Percentiles rank a stretch among this genome's conserved stretches.
Conservation (phyloP, 2,888 invertebrate species). For the Dryadula phaetusa region DNA sequence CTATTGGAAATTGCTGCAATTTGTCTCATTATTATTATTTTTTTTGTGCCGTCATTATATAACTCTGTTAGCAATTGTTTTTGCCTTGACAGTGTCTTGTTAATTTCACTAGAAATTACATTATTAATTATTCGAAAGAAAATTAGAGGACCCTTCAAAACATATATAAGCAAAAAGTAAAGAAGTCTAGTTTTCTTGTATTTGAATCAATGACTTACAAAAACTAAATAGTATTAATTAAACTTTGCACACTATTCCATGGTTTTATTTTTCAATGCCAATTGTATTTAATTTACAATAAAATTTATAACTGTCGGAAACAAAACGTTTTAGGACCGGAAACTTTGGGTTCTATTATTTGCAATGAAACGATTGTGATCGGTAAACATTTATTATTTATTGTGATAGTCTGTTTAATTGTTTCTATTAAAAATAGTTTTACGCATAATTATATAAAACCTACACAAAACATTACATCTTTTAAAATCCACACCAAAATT, state of each 20-base stretch:
- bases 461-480: too few species aligned
- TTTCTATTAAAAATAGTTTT: too few species aligned
- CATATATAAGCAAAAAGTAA: too few species aligned
- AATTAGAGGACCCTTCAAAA: too few species aligned
- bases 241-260: neutral
- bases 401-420: neutral
- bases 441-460: too few species aligned
- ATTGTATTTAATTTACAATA: slow-evolving; percentile 32
- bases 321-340: slow-evolving; percentile 63
- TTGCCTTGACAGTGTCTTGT: slow-evolving; percentile 35
- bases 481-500: too few species aligned
- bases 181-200: too few species aligned
- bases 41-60: slow-evolving; percentile 28
- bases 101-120: neutral
- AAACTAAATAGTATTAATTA: neutral
- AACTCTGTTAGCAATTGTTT: slow-evolving; percentile 22
- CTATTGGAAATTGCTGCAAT: slow-evolving; percentile 51
- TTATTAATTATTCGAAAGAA: neutral
- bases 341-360: slow-evolving; percentile 57
- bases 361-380: slow-evolving; percentile 15
- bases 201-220: neutral
- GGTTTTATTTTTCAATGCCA: neutral
- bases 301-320: slow-evolving; percentile 46
- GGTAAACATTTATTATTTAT: neutral
- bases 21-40: slow-evolving; percentile 51